phyloP scores from a whole-genome alignment of 2,113 vertebrate species.

The Burhinus oedicnemus region DNA sequence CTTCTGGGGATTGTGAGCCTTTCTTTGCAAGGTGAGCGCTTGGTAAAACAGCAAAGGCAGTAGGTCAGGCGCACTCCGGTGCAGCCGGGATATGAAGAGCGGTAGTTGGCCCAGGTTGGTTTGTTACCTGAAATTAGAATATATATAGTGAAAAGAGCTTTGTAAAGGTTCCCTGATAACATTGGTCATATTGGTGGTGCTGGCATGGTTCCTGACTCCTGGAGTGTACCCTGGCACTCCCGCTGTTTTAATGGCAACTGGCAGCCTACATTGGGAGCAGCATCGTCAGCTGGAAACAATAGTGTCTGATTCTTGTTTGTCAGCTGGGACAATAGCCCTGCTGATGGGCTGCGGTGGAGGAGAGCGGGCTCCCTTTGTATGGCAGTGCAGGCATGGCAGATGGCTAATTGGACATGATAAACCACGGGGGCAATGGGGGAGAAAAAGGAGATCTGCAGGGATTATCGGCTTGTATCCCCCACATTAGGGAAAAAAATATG shows the following conservation, averaged over 20 bases:
- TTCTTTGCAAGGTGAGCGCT: background rate
- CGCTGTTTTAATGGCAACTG: constrained; percentile 66
- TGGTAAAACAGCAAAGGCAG: background rate
- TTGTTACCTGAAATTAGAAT: background rate
- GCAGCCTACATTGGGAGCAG: constrained; percentile 52
- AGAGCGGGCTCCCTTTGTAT: constrained; percentile 50
- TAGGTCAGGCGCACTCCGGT: background rate
- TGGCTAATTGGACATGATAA: constrained; percentile 90
- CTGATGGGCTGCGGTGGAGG: constrained; percentile 47
- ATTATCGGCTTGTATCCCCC: constrained; percentile 73
- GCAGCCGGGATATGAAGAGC: background rate
- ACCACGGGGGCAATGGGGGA: constrained; percentile 72
- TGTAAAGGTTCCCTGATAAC: background rate
- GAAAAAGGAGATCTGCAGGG: constrained; percentile 73
- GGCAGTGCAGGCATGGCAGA: constrained; percentile 77
- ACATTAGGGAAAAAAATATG: background rate
- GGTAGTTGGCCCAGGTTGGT: background rate
- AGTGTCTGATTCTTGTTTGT: constrained; percentile 72
- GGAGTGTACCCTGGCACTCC: constrained; percentile 31
- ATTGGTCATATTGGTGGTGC: background rate
- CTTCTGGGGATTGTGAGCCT: background rate
- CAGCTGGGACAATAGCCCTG: constrained; percentile 68
- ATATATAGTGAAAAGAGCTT: background rate
- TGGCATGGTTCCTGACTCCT: constrained; percentile 42
- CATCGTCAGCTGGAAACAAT: constrained; percentile 69